Conservation (phyloP, 2,113 vertebrate genomes). For the Thalassoma bifasciatum region DNA sequence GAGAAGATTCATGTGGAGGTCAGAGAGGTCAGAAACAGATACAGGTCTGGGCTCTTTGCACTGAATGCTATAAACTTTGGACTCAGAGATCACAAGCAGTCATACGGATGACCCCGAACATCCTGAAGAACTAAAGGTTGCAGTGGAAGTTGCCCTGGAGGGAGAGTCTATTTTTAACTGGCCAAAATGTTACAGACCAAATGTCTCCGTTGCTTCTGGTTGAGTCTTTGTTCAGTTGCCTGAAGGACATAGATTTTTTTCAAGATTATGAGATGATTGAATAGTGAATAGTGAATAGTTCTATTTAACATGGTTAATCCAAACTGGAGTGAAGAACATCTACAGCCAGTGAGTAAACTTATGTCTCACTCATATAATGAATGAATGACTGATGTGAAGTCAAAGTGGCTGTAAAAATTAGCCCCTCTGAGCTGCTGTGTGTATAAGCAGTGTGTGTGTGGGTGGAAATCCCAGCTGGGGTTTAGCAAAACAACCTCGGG, state of each 20-base stretch:
- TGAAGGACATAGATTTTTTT: background rate
- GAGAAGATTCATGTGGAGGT: background rate
- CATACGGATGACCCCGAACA: slow-evolving; percentile 25
- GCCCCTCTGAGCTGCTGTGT: background rate
- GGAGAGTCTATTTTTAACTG: background rate
- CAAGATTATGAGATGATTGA: no score
- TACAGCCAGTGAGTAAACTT: no score
- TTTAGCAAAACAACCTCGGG: slow-evolving; percentile 47
- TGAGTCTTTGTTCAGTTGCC: background rate
- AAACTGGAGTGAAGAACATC: no score
- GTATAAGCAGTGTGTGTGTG: background rate
- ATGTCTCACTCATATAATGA: no score
- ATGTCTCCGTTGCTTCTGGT: background rate
- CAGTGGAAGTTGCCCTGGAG: background rate
- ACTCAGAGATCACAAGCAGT: slow-evolving; percentile 17
- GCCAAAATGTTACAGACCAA: background rate
- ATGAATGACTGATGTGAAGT: background rate
- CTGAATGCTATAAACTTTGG: background rate
- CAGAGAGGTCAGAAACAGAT: slow-evolving; percentile 12
- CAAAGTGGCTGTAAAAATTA: slow-evolving; percentile 8
- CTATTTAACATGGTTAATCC: no score
- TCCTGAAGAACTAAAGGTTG: background rate
- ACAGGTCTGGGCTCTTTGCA: background rate
- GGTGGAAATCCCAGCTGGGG: slow-evolving; percentile 34
- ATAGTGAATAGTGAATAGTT: no score